Evolutionary conservation across 2,888 invertebrate species (phyloP).

Genomic region (Stenichneumon culpator): DNA sequence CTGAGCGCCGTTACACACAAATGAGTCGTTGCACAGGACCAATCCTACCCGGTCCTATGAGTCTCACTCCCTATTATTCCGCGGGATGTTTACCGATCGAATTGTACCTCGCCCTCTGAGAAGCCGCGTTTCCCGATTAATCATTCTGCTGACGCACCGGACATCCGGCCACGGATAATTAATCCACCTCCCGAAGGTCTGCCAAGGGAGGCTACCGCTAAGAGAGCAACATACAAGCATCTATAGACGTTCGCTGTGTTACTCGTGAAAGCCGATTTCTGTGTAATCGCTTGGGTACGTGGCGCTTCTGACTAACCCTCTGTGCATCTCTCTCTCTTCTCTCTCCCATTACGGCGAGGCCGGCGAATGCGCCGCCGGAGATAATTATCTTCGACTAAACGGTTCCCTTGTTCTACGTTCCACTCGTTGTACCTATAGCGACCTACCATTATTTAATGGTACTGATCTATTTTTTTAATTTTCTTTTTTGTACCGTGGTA

Average conservation of each 20-base stretch:
- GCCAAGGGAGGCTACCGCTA: constrained; percentile 12
- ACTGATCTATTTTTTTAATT: constrained; percentile 16
- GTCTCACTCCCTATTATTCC: constrained; percentile 1
- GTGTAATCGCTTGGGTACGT: constrained; percentile 58
- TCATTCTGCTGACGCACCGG: constrained; percentile 60
- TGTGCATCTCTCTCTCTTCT: constrained; percentile 27
- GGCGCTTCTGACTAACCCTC: neutral
- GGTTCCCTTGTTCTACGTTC: constrained; percentile 57
- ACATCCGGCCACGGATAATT: constrained; percentile 63
- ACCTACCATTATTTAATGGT: constrained; percentile 25
- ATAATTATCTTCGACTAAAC: constrained; percentile 65
- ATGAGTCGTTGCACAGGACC: too few species aligned
- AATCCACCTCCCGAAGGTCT: constrained; percentile 51
- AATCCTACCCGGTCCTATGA: neutral
- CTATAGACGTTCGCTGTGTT: constrained; percentile 31
- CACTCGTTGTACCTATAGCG: constrained; percentile 21
- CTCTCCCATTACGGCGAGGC: constrained; percentile 10
- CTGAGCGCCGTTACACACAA: too few species aligned
- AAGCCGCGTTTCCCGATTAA: constrained; percentile 56
- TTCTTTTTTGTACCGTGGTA: neutral
- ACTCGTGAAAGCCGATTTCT: constrained; percentile 57
- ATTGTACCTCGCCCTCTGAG: constrained; percentile 11
- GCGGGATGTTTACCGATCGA: neutral
- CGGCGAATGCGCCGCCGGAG: constrained; percentile 42
- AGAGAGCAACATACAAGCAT: constrained; percentile 46